phyloP scores from a whole-genome alignment of 2,113 vertebrate species.

The Rutilus rutilus region DNA sequence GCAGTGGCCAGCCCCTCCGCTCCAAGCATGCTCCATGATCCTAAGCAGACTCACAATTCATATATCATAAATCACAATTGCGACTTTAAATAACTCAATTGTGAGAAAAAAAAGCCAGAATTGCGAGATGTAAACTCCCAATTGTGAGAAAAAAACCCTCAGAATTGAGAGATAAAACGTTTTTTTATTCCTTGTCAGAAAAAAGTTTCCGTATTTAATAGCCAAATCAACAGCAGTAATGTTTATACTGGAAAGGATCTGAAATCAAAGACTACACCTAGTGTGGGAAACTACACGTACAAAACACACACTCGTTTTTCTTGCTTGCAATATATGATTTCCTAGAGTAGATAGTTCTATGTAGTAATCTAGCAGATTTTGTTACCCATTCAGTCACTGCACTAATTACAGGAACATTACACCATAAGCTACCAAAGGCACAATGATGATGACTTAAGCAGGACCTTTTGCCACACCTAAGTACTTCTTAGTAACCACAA shows the following conservation, averaged over 20 bases:
- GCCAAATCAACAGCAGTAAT: neutral
- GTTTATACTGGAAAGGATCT: neutral
- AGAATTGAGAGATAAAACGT: too few relatives aligned
- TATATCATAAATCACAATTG: too few relatives aligned
- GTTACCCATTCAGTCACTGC: neutral
- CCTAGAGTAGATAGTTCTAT: neutral
- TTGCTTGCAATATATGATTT: neutral
- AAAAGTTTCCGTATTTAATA: neutral
- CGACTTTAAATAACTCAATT: too few relatives aligned
- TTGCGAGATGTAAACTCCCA: too few relatives aligned
- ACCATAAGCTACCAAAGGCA: neutral
- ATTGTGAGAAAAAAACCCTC: too few relatives aligned
- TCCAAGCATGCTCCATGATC: too few relatives aligned
- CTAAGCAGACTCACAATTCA: too few relatives aligned
- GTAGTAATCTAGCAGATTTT: neutral
- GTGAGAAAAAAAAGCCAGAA: too few relatives aligned
- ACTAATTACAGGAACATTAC: neutral
- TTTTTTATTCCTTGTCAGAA: too few relatives aligned
- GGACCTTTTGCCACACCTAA: too few relatives aligned
- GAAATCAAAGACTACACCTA: neutral
- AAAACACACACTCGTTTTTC: neutral
- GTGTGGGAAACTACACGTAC: neutral
- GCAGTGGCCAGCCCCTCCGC: too few relatives aligned
- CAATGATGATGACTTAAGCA: neutral
- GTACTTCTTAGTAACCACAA: neutral